Evolutionary conservation across 2,113 vertebrate species (phyloP).

Genomic region (Ascaphus truei): DNA sequence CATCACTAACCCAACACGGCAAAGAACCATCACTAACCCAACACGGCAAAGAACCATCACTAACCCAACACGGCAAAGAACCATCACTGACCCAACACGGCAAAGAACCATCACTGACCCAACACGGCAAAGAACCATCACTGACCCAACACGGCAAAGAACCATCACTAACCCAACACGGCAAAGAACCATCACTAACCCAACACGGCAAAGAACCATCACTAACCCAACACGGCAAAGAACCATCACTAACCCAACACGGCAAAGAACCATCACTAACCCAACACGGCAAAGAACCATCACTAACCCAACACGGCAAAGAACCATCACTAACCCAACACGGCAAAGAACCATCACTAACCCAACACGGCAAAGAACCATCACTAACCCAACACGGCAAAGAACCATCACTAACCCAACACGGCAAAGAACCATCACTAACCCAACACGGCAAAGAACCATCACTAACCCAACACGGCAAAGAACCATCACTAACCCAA

Average conservation of each 20-base stretch:
- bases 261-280: conserved; percentile 7
- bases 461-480: conserved; percentile 6
- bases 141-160: conserved; percentile 9
- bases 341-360: conserved; percentile 8
- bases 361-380: conserved; percentile 4
- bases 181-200: conserved; percentile 7
- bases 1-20: conserved; percentile 2
- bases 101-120: conserved; percentile 7
- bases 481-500: not conserved
- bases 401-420: not conserved
- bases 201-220: conserved; percentile 4
- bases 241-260: not conserved
- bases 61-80: conserved; percentile 9
- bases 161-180: not conserved
- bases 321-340: not conserved
- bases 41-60: conserved; percentile 7
- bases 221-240: conserved; percentile 9
- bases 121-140: conserved; percentile 4
- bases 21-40: conserved; percentile 1
- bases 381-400: conserved; percentile 8
- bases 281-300: conserved; percentile 4
- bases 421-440: conserved; percentile 8
- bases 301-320: conserved; percentile 10
- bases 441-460: conserved; percentile 5
- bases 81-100: not conserved